Percentiles rank a stretch among this genome's conserved stretches.
These are phyloP conservation scores for Capreolus pygargus DNA, from an alignment of 2,113 vertebrate species.

Conservation along the genomic window DNA sequence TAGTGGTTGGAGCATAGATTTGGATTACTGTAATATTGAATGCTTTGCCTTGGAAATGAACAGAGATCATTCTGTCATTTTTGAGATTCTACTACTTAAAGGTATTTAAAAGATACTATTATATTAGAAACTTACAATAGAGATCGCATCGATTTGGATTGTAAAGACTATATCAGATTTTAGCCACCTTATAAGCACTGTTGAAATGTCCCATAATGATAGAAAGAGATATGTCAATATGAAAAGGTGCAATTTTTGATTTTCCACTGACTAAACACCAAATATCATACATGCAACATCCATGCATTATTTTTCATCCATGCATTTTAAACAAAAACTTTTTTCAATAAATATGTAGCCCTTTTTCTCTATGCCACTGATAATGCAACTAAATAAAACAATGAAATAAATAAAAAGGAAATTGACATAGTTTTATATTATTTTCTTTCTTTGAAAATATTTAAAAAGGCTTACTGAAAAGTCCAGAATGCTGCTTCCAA, in stretches of 20 bases:
- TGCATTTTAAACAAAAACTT: not conserved
- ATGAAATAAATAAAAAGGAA: not conserved
- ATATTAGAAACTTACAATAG: not conserved
- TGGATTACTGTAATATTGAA: not conserved
- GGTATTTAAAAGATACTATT: not conserved
- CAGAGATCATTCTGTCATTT: not conserved
- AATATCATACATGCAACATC: not conserved
- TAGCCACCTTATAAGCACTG: not conserved
- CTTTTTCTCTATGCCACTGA: slow-evolving; percentile 20
- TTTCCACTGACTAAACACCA: not conserved
- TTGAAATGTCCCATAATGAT: not conserved
- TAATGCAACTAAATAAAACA: not conserved
- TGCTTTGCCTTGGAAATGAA: not conserved
- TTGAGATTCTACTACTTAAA: not conserved
- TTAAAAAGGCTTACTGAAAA: not conserved
- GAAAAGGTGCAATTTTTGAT: not conserved
- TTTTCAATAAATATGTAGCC: not conserved
- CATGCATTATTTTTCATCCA: not conserved
- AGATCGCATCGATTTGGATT: not conserved
- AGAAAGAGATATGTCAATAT: not conserved
- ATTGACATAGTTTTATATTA: not conserved
- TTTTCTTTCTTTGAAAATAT: slow-evolving; percentile 32
- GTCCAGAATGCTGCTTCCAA: not conserved
- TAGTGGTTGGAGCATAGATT: not conserved
- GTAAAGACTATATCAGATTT: not conserved